A percentile compares a stretch with the other conserved stretches of the same genome.
Conservation (phyloP, 1,140 invertebrate species). For the Agrypnia vestita region DNA sequence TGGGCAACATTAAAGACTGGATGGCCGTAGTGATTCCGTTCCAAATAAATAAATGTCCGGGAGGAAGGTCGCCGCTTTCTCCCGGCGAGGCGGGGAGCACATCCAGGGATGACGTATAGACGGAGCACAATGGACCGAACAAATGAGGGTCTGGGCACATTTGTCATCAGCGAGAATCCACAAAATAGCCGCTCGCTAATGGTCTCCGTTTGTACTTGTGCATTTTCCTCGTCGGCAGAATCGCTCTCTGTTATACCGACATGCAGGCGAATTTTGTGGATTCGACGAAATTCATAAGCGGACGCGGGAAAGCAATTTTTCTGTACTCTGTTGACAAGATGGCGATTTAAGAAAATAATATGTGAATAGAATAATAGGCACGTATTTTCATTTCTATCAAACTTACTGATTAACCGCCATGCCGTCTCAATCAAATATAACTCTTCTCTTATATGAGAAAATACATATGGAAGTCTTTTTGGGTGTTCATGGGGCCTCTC, state of each 20-base stretch:
- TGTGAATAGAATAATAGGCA: no score
- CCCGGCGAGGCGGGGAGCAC: not conserved
- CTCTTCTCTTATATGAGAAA: no score
- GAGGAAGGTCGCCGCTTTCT: not conserved
- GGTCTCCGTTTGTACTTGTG: conserved; percentile 3
- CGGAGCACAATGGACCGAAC: conserved; percentile 16
- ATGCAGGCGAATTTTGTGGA: conserved; percentile 21
- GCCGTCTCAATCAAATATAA: no score
- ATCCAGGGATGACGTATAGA: not conserved
- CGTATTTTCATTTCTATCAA: no score
- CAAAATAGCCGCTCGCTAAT: conserved; percentile 22
- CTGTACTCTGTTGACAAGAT: not conserved
- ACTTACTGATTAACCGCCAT: no score
- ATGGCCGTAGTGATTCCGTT: no score
- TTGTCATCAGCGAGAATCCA: conserved; percentile 21
- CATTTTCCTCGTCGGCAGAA: conserved; percentile 21
- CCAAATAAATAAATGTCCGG: not conserved
- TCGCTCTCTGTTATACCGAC: not conserved
- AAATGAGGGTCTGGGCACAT: conserved; percentile 21
- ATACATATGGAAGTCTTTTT: no score
- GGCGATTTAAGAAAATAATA: no score
- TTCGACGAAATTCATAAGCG: conserved; percentile 10
- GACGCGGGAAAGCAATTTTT: not conserved
- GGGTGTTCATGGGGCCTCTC: no score
- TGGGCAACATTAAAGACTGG: no score